A percentile compares a stretch with the other conserved stretches of the same genome.
phyloP scores from a whole-genome alignment of 2,888 invertebrate species.

The Habroteleia sp. region DNA sequence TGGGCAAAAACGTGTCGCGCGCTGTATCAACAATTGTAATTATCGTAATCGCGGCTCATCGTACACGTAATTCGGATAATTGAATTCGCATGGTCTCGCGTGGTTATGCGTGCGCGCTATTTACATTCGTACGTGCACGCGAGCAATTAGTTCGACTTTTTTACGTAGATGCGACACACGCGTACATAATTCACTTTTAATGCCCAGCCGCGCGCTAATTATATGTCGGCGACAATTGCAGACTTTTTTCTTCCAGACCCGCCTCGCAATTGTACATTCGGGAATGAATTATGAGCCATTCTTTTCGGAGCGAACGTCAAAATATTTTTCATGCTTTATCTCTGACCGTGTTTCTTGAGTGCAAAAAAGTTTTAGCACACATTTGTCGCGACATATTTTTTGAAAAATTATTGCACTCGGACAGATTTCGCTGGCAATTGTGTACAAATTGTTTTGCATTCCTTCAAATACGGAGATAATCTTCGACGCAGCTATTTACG shows the following conservation, averaged over 20 bases:
- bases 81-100: conserved; percentile 44
- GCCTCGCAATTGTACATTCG: conserved; percentile 23
- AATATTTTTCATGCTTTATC: conserved; percentile 33
- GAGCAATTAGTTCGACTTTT: conserved; percentile 15
- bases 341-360: background rate
- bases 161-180: conserved; percentile 30
- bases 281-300: conserved; percentile 32
- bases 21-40: conserved; percentile 30
- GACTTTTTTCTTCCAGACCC: conserved; percentile 30
- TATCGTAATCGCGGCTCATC: conserved; percentile 57
- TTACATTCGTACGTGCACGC: conserved; percentile 45
- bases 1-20: conserved; percentile 24
- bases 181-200: conserved; percentile 51
- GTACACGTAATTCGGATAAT: conserved; percentile 46
- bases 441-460: too few species aligned
- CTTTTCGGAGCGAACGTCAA: conserved; percentile 21
- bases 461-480: too few species aligned
- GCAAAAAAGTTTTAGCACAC: too few species aligned
- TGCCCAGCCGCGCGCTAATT: conserved; percentile 45
- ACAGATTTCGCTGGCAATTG: too few species aligned
- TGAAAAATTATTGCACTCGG: too few species aligned
- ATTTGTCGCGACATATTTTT: too few species aligned
- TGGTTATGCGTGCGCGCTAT: conserved; percentile 35
- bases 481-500: too few species aligned
- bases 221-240: conserved; percentile 41